Evolutionary conservation across 1,140 invertebrate species (phyloP).

Genomic region (Dinothrombium tinctorium): DNA sequence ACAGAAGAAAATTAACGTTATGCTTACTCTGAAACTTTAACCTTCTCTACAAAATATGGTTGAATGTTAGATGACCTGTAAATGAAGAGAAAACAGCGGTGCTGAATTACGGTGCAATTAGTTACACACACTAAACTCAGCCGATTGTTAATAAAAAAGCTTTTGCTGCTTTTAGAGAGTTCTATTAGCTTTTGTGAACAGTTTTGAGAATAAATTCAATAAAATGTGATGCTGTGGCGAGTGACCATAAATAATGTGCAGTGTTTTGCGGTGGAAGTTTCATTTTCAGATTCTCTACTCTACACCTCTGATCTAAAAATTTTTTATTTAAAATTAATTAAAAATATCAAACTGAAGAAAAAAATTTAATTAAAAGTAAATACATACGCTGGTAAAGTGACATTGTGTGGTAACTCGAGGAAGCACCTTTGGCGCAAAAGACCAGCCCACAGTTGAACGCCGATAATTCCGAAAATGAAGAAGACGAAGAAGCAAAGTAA

Average conservation of each 20-base stretch:
- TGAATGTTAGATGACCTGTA: not conserved
- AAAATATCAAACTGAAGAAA: not conserved
- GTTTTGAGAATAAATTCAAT: too few relatives aligned
- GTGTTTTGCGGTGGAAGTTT: not conserved
- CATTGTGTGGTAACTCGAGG: constrained; percentile 25
- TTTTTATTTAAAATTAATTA: not conserved
- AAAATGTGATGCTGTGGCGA: too few relatives aligned
- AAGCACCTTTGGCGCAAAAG: constrained; percentile 80
- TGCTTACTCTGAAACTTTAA: not conserved
- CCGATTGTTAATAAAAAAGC: too few relatives aligned
- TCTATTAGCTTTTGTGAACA: too few relatives aligned
- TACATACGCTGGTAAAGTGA: constrained; percentile 27
- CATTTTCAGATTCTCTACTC: too few relatives aligned
- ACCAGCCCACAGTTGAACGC: constrained; percentile 96
- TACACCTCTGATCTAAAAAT: not conserved
- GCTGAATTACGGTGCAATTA: too few relatives aligned
- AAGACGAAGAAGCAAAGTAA: constrained; percentile 99
- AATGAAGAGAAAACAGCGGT: too few relatives aligned
- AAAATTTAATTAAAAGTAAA: constrained; percentile 18
- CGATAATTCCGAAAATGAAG: constrained; percentile 99
- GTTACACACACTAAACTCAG: too few relatives aligned
- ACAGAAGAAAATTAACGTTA: not conserved
- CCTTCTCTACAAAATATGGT: constrained; percentile 4
- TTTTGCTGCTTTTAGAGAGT: too few relatives aligned
- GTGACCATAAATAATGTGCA: too few relatives aligned